These are phyloP conservation scores for Ectropis crepuscularia DNA, from an alignment of 2,888 invertebrate genomes.

Conservation along the genomic window DNA sequence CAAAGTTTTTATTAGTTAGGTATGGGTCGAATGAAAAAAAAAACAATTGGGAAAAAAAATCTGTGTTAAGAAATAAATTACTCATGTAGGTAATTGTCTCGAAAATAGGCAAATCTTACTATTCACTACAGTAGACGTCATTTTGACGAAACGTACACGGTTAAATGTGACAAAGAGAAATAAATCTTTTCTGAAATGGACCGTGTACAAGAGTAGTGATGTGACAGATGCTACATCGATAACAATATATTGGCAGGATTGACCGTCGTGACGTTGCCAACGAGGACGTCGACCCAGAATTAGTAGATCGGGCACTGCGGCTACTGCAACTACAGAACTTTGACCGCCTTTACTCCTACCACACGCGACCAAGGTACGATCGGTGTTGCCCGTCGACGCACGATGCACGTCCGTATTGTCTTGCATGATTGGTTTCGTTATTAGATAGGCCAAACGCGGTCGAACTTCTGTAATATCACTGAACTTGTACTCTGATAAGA, in stretches of 20 bases:
- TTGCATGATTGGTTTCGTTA: slow-evolving; percentile 53
- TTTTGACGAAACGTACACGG: neutral
- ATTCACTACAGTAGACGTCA: too few relatives aligned
- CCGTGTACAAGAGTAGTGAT: slow-evolving; percentile 51
- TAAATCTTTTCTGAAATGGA: neutral
- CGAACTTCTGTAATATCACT: neutral
- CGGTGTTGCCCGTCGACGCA: slow-evolving; percentile 68
- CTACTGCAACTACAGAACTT: slow-evolving; percentile 84
- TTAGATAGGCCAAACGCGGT: slow-evolving; percentile 18
- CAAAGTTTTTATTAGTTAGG: neutral
- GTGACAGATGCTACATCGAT: slow-evolving; percentile 68
- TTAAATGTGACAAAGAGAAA: neutral
- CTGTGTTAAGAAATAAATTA: too few relatives aligned
- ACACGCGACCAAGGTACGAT: slow-evolving; percentile 86
- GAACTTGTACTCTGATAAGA: neutral
- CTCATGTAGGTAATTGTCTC: too few relatives aligned
- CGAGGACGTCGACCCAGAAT: slow-evolving; percentile 78
- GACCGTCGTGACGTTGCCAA: slow-evolving; percentile 78
- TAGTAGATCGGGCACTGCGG: slow-evolving; percentile 83
- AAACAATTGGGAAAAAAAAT: too few relatives aligned
- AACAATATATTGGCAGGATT: slow-evolving; percentile 82
- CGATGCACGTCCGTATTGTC: slow-evolving; percentile 55
- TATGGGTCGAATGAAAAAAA: too few relatives aligned
- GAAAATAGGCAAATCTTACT: too few relatives aligned
- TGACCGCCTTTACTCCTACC: slow-evolving; percentile 85